Evolutionary conservation across 2,888 invertebrate species (phyloP), one percentile per base, ranked within the genome.

Genomic region (Sesia bembeciformis): DNA sequence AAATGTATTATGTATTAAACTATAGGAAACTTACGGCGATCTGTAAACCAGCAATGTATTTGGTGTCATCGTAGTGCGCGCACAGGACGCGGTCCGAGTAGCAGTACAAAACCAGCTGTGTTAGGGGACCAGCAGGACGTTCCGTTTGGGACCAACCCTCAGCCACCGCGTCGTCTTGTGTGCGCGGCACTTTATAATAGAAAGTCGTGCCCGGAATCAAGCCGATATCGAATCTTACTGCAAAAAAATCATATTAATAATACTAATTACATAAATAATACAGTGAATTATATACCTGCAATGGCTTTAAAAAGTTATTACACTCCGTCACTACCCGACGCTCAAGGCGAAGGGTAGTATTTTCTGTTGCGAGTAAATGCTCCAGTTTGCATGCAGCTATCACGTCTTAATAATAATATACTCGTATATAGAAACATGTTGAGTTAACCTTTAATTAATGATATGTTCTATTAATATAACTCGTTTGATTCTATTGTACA

Each of bases 31-130:
- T 76, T 59, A 84, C 84, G 59, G 72, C 75, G 52, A 81, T 60
- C 59, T 83, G 82, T 6, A 78, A 40, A 0, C 83, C 84, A 54
- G 78, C 77, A 4, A 78, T 58, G 55, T 65, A 58, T 0, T 65
- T 71, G 4, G 60, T 63, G 42, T 67, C 66, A 40, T 77, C 76
- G 51, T 61, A 81, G n/a, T 78, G 57, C 0, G 60, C 64, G 57
- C 84, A 82, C 7, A 81, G 54, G 4, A 67, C 62, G 8, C 65
- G 63, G 55, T 74, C 78, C 0, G 57, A 23, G 2, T 66, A 60
- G 58, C 84, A 84, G 64, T 66, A 72, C 66, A 81, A 62, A 4
- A 58, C 54, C n/a, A 81, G 69, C 38, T 61, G 56, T 4, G 70
- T 56, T 23, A 72, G 53, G 0, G 65, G 65, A 0, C 67, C 65